These are phyloP conservation scores for Leptopilina clavipes DNA, from an alignment of 1,140 invertebrate species.

Conservation along the genomic window DNA sequence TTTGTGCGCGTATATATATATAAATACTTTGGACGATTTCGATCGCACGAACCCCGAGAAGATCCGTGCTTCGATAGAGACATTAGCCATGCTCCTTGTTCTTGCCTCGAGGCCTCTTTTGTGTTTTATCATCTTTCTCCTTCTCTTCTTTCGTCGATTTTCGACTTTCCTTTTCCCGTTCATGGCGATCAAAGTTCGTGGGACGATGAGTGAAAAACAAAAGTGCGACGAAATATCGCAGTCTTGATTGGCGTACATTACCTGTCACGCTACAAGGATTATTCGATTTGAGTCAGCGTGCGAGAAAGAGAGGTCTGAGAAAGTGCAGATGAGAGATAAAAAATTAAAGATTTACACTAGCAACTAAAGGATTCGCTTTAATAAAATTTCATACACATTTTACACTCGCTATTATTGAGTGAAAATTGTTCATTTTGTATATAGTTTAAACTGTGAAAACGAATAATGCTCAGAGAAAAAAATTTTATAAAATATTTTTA, in stretches of 20 bases:
- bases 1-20: conserved; percentile 48
- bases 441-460: neutral
- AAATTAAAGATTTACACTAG: conserved; percentile 16
- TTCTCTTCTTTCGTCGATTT: conserved; percentile 28
- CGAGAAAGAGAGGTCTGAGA: neutral
- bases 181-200: neutral
- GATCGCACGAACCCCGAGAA: conserved; percentile 57
- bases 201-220: neutral
- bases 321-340: neutral
- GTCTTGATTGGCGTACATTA: neutral
- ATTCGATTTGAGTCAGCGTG: neutral
- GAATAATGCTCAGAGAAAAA: neutral
- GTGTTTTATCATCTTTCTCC: conserved; percentile 11
- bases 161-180: neutral
- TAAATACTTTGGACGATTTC: conserved; percentile 47
- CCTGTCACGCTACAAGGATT: neutral
- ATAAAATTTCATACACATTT: conserved; percentile 1
- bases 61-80: conserved; percentile 60
- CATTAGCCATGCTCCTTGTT: conserved; percentile 63
- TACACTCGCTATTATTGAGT: neutral
- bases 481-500: neutral
- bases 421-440: neutral
- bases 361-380: conserved; percentile 18
- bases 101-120: conserved; percentile 47
- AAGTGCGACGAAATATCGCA: neutral